Evolutionary conservation across 2,888 invertebrate genomes (phyloP).

Genomic region (Agrypnus murinus): DNA sequence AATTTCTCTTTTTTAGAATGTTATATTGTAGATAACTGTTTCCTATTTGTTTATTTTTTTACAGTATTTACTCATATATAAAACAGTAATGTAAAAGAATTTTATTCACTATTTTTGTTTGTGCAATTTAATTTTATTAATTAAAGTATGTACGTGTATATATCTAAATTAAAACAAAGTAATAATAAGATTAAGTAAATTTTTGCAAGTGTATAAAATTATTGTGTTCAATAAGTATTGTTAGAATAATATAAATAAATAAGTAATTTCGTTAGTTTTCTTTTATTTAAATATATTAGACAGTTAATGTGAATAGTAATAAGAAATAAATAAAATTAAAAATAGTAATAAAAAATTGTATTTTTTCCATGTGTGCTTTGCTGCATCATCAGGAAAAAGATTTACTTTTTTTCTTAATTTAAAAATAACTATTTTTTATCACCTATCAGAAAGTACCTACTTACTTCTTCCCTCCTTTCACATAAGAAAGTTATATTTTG

Average conservation of each 20-base stretch:
- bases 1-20: too few relatives aligned
- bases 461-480: too few relatives aligned
- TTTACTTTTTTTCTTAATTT: too few relatives aligned
- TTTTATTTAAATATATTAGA: not conserved
- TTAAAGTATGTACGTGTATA: constrained; percentile 44
- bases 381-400: too few relatives aligned
- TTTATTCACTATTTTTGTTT: constrained; percentile 29
- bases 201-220: constrained; percentile 53
- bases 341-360: too few relatives aligned
- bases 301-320: too few relatives aligned
- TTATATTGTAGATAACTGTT: constrained; percentile 45
- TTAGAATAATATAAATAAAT: constrained; percentile 41
- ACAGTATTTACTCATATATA: constrained; percentile 8
- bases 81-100: constrained; percentile 42
- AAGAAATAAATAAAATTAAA: too few relatives aligned
- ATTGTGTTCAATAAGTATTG: constrained; percentile 47
- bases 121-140: constrained; percentile 50
- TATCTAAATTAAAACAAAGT: constrained; percentile 48
- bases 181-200: constrained; percentile 51
- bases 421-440: too few relatives aligned
- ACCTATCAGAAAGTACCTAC: too few relatives aligned
- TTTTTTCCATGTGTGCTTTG: too few relatives aligned
- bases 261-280: constrained; percentile 10
- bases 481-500: too few relatives aligned
- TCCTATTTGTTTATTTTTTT: constrained; percentile 23